Evolutionary conservation across 2,113 vertebrate genomes (phyloP), one percentile per base, ranked within the genome.

Genomic region (Fulica atra): DNA sequence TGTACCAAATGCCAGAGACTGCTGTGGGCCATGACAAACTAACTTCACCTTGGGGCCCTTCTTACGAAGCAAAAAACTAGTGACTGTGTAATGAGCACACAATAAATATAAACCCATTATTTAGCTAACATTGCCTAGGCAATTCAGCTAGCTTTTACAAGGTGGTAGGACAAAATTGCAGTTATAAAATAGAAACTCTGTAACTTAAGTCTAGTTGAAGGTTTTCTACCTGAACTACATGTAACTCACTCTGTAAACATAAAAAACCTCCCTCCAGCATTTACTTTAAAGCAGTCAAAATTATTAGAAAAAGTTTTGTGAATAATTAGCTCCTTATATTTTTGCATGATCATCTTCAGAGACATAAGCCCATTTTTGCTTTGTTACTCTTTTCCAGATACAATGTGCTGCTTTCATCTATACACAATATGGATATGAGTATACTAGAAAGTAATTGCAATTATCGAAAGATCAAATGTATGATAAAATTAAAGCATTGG

Each of bases 361-460:
- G 40, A 86, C 29, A 70, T 15, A 86, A 56, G 36, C 36, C 17
- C 69, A 63, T 63, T 93, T 94, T 88, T 78, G 24, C 63, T 53
- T 53, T 89, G 18, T 40, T 64, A 48, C n/a, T 64, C 57, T 83
- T 86, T 68, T 7, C 73, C 51, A 96, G 94, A 81, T 16, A 54
- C 63, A 87, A 33, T 26, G 46, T 51, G 48, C 40, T 89, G 31
- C 92, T 96, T 97, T 96, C 73, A 92, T 92, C 90, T 85, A 36
- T 44, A 53, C 28, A 57, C 21, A 94, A 74, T 35, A 79, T 6
- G 79, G 59, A 84, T 93, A 88, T 68, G 70, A 91, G 16, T 8
- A 61, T 10, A 80, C 31, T 28, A 84, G 35, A 86, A 93, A 88
- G 35, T 24, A 84, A 76, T 9, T 78, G 23, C 64, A 81, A 76